Evolutionary conservation across 2,888 invertebrate genomes (phyloP).

Genomic region (Tipula helvola): DNA sequence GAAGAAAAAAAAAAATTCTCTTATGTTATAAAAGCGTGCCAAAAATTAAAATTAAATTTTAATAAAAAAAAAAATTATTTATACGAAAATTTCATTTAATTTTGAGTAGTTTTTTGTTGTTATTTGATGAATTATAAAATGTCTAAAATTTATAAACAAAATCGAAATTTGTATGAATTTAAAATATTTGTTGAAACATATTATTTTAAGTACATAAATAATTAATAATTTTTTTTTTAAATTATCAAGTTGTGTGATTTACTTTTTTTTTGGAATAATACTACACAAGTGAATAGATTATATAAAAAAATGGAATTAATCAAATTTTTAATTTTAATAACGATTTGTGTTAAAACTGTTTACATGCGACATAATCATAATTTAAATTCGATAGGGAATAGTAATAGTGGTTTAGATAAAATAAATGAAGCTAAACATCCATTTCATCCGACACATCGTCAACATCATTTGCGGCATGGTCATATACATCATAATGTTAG

Average conservation of each 20-base stretch:
- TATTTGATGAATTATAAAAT: background rate
- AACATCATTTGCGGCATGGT: background rate
- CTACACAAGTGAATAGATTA: background rate
- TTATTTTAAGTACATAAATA: background rate
- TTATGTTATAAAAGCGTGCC: background rate
- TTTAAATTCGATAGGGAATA: background rate
- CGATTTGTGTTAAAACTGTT: background rate
- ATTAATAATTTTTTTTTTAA: background rate
- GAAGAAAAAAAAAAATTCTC: background rate
- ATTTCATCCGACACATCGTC: background rate
- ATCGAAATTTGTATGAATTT: background rate
- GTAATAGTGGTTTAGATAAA: background rate
- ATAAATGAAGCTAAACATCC: background rate
- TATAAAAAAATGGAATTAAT: background rate
- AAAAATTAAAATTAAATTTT: background rate
- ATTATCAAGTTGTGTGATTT: background rate
- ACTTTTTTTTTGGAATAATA: background rate
- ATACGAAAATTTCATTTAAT: background rate
- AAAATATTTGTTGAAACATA: background rate
- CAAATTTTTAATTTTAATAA: background rate
- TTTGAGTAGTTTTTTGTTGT: background rate
- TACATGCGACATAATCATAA: background rate
- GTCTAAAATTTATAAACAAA: background rate
- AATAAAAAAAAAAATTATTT: background rate
- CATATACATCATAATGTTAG: background rate